Percentiles rank a stretch among this genome's conserved stretches.
Evolutionary conservation across 2,888 invertebrate genomes (phyloP).

Genomic region (Cryptops parisi): DNA sequence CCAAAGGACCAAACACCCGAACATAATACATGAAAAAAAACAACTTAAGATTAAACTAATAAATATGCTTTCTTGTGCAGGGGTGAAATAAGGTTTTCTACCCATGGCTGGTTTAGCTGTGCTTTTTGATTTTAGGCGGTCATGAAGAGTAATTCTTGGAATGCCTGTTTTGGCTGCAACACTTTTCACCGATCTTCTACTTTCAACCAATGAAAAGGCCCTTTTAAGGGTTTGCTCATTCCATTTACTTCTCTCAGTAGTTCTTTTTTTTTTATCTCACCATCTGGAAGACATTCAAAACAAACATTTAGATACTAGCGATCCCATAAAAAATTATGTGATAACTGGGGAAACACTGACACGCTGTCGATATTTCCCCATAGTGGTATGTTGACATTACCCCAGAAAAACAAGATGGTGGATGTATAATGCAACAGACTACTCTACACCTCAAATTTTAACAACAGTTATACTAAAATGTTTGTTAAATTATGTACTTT

Average conservation of each 20-base stretch:
- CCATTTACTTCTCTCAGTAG: not conserved
- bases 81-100: not conserved
- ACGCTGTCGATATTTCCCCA: conserved; percentile 1
- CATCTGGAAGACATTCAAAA: conserved; percentile 5
- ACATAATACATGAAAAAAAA: no score
- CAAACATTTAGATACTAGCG: not conserved
- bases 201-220: not conserved
- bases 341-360: not conserved
- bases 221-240: not conserved
- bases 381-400: not conserved
- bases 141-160: not conserved
- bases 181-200: not conserved
- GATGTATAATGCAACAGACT: not conserved
- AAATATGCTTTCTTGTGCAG: not conserved
- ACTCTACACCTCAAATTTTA: not conserved
- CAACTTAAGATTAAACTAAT: no score
- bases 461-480: not conserved
- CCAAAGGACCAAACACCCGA: no score
- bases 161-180: not conserved
- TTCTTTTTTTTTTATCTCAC: not conserved
- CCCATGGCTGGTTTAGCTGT: not conserved
- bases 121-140: not conserved
- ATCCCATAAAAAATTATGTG: not conserved
- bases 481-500: not conserved
- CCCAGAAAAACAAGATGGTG: not conserved